phyloP scores from a whole-genome alignment of 92 coral and sea anemone species.

The Metridium senile region DNA sequence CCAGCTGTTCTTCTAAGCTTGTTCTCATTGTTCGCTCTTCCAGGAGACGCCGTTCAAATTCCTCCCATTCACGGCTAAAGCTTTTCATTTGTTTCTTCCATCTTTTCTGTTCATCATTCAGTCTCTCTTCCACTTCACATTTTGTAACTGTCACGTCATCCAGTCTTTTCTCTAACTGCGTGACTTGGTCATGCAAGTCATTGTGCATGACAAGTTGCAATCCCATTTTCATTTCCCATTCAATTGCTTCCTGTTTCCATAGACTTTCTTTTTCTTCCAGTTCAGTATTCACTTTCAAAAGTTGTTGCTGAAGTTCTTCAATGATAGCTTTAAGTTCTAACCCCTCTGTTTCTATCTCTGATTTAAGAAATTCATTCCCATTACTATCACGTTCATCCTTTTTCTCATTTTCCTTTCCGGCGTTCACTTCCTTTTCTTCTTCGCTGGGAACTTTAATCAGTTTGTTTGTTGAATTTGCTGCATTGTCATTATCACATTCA shows the following conservation, averaged over 20 bases:
- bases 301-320: constrained; percentile 21
- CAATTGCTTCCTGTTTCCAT: constrained; percentile 9
- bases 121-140: constrained; percentile 34
- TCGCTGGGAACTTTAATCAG: neutral
- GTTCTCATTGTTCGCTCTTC: constrained; percentile 78
- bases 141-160: constrained; percentile 30
- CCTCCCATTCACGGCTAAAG: constrained; percentile 78
- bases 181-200: constrained; percentile 45
- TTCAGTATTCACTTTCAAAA: constrained; percentile 22
- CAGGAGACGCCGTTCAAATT: constrained; percentile 76
- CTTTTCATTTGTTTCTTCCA: constrained; percentile 65
- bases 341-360: constrained; percentile 7
- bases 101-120: constrained; percentile 61
- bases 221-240: constrained; percentile 40
- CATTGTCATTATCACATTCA: neutral
- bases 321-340: constrained; percentile 10
- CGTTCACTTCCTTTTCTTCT: neutral
- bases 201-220: constrained; percentile 29
- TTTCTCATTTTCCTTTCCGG: neutral
- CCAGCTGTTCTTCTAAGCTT: constrained; percentile 46
- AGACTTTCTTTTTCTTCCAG: constrained; percentile 20
- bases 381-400: neutral
- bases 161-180: constrained; percentile 41
- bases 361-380: constrained; percentile 7
- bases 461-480: neutral